Conservation (phyloP, 1,140 invertebrate species). For the Calliphora vicina region DNA sequence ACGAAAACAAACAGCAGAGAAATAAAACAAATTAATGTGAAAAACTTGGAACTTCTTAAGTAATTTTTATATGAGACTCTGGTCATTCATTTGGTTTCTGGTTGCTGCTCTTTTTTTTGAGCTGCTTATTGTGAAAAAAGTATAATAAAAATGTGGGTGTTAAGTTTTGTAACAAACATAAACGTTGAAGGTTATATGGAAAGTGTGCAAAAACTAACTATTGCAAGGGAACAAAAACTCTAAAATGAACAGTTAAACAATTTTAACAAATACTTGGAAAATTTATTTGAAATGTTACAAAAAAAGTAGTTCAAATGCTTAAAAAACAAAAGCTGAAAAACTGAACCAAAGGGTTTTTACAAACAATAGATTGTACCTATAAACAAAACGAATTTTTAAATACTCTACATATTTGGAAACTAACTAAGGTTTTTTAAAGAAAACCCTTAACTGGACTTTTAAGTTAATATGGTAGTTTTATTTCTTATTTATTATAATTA, state of each 20-base stretch:
- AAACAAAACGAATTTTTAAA: too few relatives aligned
- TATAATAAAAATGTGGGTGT: background rate
- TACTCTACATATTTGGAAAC: too few relatives aligned
- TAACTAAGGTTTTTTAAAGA: too few relatives aligned
- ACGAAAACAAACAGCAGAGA: too few relatives aligned
- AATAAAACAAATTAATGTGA: too few relatives aligned
- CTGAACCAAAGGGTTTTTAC: too few relatives aligned
- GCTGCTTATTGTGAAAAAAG: background rate
- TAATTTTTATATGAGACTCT: background rate
- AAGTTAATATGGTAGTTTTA: too few relatives aligned
- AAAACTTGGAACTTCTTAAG: background rate
- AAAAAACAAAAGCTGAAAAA: too few relatives aligned
- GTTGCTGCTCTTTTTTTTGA: background rate
- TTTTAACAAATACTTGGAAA: background rate
- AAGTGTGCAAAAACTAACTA: background rate
- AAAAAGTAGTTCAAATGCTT: too few relatives aligned
- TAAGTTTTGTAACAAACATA: background rate
- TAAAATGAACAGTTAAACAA: background rate
- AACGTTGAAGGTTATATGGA: background rate
- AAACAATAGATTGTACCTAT: too few relatives aligned
- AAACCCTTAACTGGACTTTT: too few relatives aligned
- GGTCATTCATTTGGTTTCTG: background rate
- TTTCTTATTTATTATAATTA: too few relatives aligned
- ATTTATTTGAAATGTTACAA: background rate
- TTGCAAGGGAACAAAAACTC: background rate